Base-by-base conservation (phyloP, 2,888 invertebrate genomes). In the Drosophila quinaria region DNA sequence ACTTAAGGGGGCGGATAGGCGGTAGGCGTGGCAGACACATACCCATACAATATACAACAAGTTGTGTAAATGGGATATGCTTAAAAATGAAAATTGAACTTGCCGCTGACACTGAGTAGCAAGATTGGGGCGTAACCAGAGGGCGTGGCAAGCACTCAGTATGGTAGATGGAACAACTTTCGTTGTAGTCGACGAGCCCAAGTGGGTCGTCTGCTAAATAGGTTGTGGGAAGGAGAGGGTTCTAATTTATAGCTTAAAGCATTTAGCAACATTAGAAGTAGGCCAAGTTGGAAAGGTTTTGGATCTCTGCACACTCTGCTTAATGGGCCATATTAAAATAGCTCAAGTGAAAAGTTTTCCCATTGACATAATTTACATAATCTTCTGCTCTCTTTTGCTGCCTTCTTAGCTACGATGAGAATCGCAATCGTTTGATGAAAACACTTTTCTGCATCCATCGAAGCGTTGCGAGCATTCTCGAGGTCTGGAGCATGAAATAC, bases 401-500 rank as follows among this genome's bases (percentile, higher is more conserved):
- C 42, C 15, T 63, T 61, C 8, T 3, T 59, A 93, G 93, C 25
- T 94, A 92, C 83, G 91, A 93, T 50, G 90, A 92, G 67, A 93
- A 94, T 49, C 93, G 93, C 72, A 88, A 89, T n/a, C 93, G 93
- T 70, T 92, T 95, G 59, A 91, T 93, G 67, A 94, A 93, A 81
- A 95, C 95, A 77, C 93, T 98, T 1, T 95, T 97, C 90, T 94
- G 95, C 54, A 95, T 97, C 46, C 97, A 97, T 92, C 96, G 96
- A 0, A 97, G 97, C 84, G 95, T 98, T 81, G 94, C 96, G 15
- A 96, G 95, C 90, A 95, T 97, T 51, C 92, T 97, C 69, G 96
- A 95, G 88, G 94, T 97, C 56, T 98, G 98, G 97, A 95, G 95
- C 92, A 94, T 94, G 54, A 95, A 96, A 79, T 98, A 96, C 90